Base-by-base conservation (phyloP, 1,140 invertebrate species). In the Harpegnathos saltator region DNA sequence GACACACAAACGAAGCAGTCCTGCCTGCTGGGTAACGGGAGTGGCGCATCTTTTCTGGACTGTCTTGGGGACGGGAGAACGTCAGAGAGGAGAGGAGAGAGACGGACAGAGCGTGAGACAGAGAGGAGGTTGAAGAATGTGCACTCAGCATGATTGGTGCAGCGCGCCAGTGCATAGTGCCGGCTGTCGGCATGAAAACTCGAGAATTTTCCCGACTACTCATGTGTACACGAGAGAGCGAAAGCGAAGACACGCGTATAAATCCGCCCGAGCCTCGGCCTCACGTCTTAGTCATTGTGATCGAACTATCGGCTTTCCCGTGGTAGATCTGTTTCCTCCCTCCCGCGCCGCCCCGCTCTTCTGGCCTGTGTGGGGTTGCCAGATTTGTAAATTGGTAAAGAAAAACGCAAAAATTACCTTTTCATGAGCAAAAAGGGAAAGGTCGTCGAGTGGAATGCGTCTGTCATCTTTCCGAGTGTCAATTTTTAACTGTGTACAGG, bases 101-200 rank as follows among this genome's bases (percentile, higher is more conserved):
- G 59, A 71, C 65, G 50, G 84, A 44, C 50, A n/a, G n/a, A n/a
- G n/a, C 44, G 29, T 33, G 72, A 83, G 78, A 84, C 65, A 62
- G 22, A 66, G 69, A 88, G 82, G 59, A 65, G 86, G 88, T 92
- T 93, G 90, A 93, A 93, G 89, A 91, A 92, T 93, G 91, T 93
- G 92, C 92, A 94, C 92, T 93, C 91, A 92, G 86, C 83, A 91
- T 93, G 93, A 93, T 93, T 94, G 93, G 92, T 91, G 89, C 90
- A 74, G 59, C 74, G 56, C 61, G 62, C 48, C 72, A 73, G 56
- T 62, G 59, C 83, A 88, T 77, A 83, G 74, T 74, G 52, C 68
- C 62, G 63, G 74, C 65, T 83, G 86, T 86, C 81, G 85, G 78
- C 82, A 85, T 81, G 89, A 89, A 85, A 89, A 89, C 88, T 88